Percentiles rank a stretch among this genome's conserved stretches.
Conservation (phyloP, 2,797 vertebrate genomes). For the Chelon auratus region DNA sequence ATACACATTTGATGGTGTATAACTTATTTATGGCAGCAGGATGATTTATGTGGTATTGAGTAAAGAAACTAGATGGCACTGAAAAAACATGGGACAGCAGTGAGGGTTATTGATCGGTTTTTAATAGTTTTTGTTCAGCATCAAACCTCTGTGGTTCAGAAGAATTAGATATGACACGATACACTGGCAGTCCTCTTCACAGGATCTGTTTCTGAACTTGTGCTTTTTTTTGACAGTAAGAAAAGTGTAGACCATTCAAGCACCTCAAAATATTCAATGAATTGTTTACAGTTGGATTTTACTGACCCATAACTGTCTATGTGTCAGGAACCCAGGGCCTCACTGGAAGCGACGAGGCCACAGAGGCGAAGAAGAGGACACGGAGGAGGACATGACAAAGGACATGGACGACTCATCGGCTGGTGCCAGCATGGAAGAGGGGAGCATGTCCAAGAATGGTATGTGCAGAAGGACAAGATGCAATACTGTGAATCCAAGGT, state of each 20-base stretch:
- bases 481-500: too few relatives aligned
- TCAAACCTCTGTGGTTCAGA: too few relatives aligned
- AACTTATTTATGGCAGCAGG: not conserved
- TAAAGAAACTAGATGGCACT: not conserved
- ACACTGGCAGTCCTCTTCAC: not conserved
- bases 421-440: constrained; percentile 95
- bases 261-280: not conserved
- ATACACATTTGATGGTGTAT: not conserved
- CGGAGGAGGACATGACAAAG: constrained; percentile 95
- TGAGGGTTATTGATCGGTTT: not conserved
- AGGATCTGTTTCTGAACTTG: not conserved
- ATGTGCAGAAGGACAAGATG: not conserved
- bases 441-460: constrained; percentile 95
- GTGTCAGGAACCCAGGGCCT: constrained; percentile 86
- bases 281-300: not conserved
- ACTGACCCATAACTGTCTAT: not conserved
- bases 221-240: not conserved
- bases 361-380: constrained; percentile 95
- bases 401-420: constrained; percentile 97
- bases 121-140: not conserved
- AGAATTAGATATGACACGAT: too few relatives aligned
- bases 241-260: not conserved
- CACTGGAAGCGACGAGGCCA: constrained; percentile 94
- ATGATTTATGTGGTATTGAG: not conserved
- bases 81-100: not conserved